Percentiles rank a stretch among this genome's conserved stretches.
Evolutionary conservation across 2,888 invertebrate species (phyloP).

Genomic region (Keiferia lycopersicella): DNA sequence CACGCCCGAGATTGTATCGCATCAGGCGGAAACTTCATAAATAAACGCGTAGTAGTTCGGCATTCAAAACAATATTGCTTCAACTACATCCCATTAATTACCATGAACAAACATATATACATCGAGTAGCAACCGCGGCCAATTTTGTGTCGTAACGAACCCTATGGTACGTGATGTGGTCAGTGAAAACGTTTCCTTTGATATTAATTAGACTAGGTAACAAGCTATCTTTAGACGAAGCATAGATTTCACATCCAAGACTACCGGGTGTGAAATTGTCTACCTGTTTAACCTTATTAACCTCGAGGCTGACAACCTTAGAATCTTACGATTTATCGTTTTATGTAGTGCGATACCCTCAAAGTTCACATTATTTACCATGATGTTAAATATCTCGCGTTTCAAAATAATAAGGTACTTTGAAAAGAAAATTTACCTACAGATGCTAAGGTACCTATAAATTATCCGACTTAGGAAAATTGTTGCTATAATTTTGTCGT

Average conservation of each 20-base stretch:
- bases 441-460: not conserved
- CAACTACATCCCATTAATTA: no score
- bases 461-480: not conserved
- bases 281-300: conserved; percentile 1
- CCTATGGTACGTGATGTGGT: not conserved
- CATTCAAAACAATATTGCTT: no score
- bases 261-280: not conserved
- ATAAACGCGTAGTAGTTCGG: no score
- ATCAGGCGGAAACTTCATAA: no score
- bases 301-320: conserved; percentile 5
- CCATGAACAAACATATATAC: no score
- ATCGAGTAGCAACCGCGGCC: no score
- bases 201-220: not conserved
- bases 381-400: not conserved
- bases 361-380: conserved; percentile 2
- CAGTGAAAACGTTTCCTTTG: not conserved
- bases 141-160: no score
- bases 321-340: conserved; percentile 18
- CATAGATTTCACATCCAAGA: not conserved
- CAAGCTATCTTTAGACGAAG: not conserved
- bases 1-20: no score
- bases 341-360: conserved; percentile 4
- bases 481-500: not conserved
- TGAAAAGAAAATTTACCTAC: not conserved
- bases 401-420: not conserved